Conservation (phyloP, 2,888 invertebrate genomes). For the Brachypalpus laphriformis region DNA sequence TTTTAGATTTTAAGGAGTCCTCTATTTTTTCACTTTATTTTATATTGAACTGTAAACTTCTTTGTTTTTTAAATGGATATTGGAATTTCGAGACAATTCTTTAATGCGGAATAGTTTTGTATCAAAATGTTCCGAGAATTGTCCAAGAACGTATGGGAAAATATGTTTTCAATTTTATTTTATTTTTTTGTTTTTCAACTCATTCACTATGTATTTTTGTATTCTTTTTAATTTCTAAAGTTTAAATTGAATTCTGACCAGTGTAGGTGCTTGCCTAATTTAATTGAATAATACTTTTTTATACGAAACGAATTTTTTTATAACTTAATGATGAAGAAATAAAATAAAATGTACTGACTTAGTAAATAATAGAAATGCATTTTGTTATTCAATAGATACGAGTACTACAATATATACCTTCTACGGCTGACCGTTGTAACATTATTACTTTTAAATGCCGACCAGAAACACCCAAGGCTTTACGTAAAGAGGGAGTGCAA, state of each 20-base stretch:
- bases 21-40: neutral
- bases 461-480: no score
- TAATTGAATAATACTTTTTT: slow-evolving; percentile 25
- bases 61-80: slow-evolving; percentile 14
- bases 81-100: slow-evolving; percentile 51
- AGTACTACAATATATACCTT: no score
- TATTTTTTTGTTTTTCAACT: slow-evolving; percentile 13
- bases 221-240: slow-evolving; percentile 7
- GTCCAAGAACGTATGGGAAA: slow-evolving; percentile 30
- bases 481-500: no score
- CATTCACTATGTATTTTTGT: slow-evolving; percentile 2
- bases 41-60: slow-evolving; percentile 1
- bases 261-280: slow-evolving; percentile 56
- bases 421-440: no score
- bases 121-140: slow-evolving; percentile 68
- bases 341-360: slow-evolving; percentile 71
- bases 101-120: slow-evolving; percentile 65
- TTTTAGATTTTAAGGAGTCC: slow-evolving; percentile 31
- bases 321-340: slow-evolving; percentile 32
- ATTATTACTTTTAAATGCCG: no score
- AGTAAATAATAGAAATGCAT: slow-evolving; percentile 45
- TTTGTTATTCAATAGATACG: slow-evolving; percentile 5
- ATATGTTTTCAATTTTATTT: slow-evolving; percentile 34
- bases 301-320: slow-evolving; percentile 44
- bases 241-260: slow-evolving; percentile 46